These are phyloP conservation scores for Drosophila infuscata DNA, from an alignment of 2,888 invertebrate species.

Conservation along the genomic window DNA sequence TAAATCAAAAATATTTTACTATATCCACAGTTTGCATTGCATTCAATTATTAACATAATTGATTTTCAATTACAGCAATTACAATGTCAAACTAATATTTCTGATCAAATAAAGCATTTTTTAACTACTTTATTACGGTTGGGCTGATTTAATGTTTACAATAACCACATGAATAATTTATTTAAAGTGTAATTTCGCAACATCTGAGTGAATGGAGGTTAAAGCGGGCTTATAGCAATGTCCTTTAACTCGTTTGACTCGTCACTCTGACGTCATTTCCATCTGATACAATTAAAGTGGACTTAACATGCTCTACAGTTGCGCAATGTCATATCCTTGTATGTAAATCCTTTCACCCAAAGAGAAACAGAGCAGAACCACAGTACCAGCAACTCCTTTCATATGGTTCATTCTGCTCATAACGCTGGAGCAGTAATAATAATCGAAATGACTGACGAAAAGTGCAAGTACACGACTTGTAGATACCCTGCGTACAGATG, in stretches of 20 bases:
- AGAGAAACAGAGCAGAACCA: slow-evolving; percentile 32
- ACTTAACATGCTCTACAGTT: slow-evolving; percentile 18
- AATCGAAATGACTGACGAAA: slow-evolving; percentile 42
- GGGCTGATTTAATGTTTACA: neutral
- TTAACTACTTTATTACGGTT: neutral
- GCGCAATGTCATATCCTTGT: slow-evolving; percentile 38
- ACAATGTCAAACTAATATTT: neutral
- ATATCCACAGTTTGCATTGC: too few relatives aligned
- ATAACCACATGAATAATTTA: slow-evolving; percentile 12
- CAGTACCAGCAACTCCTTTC: slow-evolving; percentile 28
- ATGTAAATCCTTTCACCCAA: slow-evolving; percentile 35
- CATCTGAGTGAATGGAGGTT: slow-evolving; percentile 4
- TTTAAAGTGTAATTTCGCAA: slow-evolving; percentile 8
- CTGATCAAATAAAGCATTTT: neutral
- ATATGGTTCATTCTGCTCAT: slow-evolving; percentile 14
- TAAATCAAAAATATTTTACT: neutral
- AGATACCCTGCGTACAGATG: neutral
- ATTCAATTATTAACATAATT: neutral
- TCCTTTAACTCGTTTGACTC: slow-evolving; percentile 14
- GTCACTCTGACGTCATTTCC: slow-evolving; percentile 17
- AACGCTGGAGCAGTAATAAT: slow-evolving; percentile 30
- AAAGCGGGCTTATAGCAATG: slow-evolving; percentile 19
- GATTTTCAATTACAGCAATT: neutral
- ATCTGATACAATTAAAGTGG: slow-evolving; percentile 12
- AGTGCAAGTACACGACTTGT: neutral